A percentile compares a stretch with the other conserved stretches of the same genome.
Conservation (phyloP, 2,888 invertebrate species). For the Hirtodrosophila alboralis region DNA sequence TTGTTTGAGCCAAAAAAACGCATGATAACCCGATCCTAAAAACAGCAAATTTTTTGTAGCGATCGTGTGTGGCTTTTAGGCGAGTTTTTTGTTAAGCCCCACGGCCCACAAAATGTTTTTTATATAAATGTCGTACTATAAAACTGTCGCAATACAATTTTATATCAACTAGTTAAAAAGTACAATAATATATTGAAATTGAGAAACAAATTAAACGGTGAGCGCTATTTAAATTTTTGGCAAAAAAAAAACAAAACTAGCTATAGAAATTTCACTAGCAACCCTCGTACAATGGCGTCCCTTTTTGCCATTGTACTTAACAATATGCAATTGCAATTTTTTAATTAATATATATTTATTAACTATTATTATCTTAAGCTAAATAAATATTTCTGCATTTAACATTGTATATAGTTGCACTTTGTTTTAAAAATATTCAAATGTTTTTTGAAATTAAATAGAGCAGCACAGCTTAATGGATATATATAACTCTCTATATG, state of each 20-base stretch:
- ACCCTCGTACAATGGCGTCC: constrained; percentile 14
- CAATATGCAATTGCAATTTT: constrained; percentile 6
- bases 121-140: constrained; percentile 53
- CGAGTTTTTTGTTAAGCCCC: constrained; percentile 63
- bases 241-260: constrained; percentile 15
- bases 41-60: constrained; percentile 52
- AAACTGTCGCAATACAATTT: constrained; percentile 51
- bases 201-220: constrained; percentile 60
- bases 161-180: constrained; percentile 54
- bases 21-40: constrained; percentile 42
- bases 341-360: too few relatives aligned
- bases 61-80: constrained; percentile 49
- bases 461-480: constrained; percentile 52
- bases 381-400: constrained; percentile 15
- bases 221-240: constrained; percentile 49
- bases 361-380: constrained; percentile 8
- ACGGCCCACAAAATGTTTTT: constrained; percentile 52
- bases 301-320: neutral
- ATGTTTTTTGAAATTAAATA: constrained; percentile 14
- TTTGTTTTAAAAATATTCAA: constrained; percentile 16
- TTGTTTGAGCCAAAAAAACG: constrained; percentile 66
- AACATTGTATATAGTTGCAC: constrained; percentile 34
- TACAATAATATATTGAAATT: constrained; percentile 54
- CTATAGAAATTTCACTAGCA: constrained; percentile 40
- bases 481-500: constrained; percentile 17